Conservation (phyloP, 2,113 vertebrate genomes). For the Trematocara zebra region DNA sequence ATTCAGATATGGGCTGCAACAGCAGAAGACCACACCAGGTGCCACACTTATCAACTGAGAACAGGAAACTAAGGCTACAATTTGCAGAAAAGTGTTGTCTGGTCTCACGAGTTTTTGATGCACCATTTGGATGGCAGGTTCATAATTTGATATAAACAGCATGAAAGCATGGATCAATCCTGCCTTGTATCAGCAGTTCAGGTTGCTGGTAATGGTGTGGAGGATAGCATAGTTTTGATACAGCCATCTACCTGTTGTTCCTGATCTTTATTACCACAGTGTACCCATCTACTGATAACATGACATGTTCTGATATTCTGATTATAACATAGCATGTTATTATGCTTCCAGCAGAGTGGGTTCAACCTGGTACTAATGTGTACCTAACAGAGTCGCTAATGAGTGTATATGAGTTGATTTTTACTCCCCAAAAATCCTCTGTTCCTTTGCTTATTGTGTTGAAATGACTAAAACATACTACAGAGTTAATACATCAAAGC, state of each 20-base stretch:
- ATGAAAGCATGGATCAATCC: neutral
- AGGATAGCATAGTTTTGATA: neutral
- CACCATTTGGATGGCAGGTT: neutral
- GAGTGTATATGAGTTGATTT: neutral
- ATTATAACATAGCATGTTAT: rapidly evolving
- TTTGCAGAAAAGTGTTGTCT: neutral
- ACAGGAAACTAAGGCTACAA: neutral
- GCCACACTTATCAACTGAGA: neutral
- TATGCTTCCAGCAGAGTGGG: neutral
- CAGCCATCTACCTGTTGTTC: neutral
- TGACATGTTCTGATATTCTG: neutral
- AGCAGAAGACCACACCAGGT: neutral
- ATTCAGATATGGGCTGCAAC: neutral
- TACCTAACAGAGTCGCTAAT: neutral
- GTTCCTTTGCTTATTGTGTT: neutral
- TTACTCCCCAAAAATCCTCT: neutral
- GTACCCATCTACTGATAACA: neutral
- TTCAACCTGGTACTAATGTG: neutral
- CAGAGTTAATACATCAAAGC: neutral
- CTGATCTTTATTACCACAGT: neutral
- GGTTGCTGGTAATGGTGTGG: neutral
- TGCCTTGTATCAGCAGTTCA: neutral
- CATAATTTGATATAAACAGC: neutral
- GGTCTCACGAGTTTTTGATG: neutral
- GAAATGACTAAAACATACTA: neutral